Evolutionary conservation across 2,113 vertebrate species (phyloP).

Genomic region (Arothron firmamentum): DNA sequence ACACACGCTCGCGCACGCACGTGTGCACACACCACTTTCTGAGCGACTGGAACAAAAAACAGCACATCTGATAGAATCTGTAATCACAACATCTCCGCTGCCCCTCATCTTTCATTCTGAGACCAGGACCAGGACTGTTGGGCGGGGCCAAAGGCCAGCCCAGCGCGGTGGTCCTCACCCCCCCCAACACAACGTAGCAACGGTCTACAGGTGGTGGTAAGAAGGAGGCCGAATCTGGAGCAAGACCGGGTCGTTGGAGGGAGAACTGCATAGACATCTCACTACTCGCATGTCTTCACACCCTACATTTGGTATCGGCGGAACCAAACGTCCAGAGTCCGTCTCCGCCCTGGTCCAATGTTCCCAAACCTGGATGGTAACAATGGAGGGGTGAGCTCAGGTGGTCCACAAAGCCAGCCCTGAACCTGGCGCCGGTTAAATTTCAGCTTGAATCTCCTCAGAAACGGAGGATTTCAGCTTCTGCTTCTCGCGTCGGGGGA

Average conservation of each 20-base stretch:
- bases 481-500: no score
- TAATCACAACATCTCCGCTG: conserved; percentile 50
- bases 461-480: no score
- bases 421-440: conserved; percentile 1
- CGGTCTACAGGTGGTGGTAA: conserved; percentile 44
- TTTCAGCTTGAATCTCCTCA: no score
- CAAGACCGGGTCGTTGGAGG: conserved; percentile 38
- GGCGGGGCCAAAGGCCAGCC: conserved; percentile 21
- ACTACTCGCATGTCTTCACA: conserved; percentile 69
- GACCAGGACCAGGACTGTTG: conserved; percentile 5
- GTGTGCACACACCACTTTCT: conserved; percentile 40
- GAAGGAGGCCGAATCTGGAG: conserved; percentile 43
- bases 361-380: conserved; percentile 36
- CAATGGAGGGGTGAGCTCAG: conserved; percentile 20
- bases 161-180: conserved; percentile 16
- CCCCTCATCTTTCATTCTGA: conserved; percentile 36
- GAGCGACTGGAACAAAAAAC: conserved; percentile 60
- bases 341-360: conserved; percentile 52
- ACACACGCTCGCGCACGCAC: conserved; percentile 14
- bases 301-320: conserved; percentile 69
- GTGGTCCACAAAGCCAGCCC: conserved; percentile 30
- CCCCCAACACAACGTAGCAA: conserved; percentile 48
- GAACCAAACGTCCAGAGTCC: conserved; percentile 50
- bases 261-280: conserved; percentile 76
- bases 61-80: conserved; percentile 54